Evolutionary conservation across 92 coral and sea anemone species (phyloP).

Genomic region (Epizoanthus scotinus): DNA sequence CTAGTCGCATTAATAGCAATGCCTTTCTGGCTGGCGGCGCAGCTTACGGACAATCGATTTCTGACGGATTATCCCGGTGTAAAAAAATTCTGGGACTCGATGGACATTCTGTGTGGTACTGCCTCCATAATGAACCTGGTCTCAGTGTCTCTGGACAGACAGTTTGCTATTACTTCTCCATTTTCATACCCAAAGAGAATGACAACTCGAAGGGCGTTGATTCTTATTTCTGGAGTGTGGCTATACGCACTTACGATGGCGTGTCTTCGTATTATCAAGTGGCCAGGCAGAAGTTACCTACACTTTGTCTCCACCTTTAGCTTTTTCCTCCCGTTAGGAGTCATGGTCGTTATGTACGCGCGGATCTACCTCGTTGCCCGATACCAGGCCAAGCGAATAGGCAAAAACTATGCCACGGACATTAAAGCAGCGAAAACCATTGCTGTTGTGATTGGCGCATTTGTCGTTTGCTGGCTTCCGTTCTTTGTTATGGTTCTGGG

Average conservation of each 20-base stretch:
- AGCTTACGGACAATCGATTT: conserved; percentile 60
- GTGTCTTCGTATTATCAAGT: conserved; percentile 48
- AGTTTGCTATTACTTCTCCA: conserved; percentile 94
- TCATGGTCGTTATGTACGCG: conserved; percentile 89
- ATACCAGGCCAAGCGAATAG: conserved; percentile 89
- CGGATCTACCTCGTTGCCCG: conserved; percentile 93
- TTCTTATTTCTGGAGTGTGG: conserved; percentile 78
- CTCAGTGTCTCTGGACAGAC: conserved; percentile 91
- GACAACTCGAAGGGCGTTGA: conserved; percentile 77
- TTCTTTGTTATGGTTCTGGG: conserved; percentile 71
- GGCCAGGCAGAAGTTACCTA: conserved; percentile 78
- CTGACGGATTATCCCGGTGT: neutral
- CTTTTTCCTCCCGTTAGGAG: conserved; percentile 76
- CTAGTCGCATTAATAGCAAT: conserved; percentile 80
- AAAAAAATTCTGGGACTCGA: conserved; percentile 70
- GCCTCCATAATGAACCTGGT: conserved; percentile 88
- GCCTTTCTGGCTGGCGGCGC: conserved; percentile 85
- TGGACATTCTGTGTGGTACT: conserved; percentile 89
- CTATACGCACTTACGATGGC: conserved; percentile 75
- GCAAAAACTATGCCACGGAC: conserved; percentile 95
- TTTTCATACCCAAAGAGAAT: conserved; percentile 83
- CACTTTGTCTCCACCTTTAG: conserved; percentile 73
- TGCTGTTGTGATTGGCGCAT: conserved; percentile 93
- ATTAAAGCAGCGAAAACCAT: conserved; percentile 97
- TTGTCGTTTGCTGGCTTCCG: conserved; percentile 83